Conservation (phyloP, 2,888 invertebrate genomes). For the Synergus umbraculus region DNA sequence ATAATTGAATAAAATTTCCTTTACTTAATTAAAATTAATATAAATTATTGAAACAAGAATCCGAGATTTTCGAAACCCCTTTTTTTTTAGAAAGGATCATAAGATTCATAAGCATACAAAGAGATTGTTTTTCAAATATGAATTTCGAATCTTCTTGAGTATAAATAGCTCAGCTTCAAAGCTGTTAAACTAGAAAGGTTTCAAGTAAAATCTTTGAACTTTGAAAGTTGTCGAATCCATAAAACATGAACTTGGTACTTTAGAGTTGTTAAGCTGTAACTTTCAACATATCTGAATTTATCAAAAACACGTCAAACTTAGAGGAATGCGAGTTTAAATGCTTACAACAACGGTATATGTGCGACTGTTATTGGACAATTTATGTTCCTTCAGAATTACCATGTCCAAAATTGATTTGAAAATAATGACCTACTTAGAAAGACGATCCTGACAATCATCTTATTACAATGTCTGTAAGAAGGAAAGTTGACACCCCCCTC, state of each 20-base stretch:
- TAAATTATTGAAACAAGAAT: too few species aligned
- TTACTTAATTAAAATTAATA: too few species aligned
- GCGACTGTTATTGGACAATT: too few species aligned
- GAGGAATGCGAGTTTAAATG: not conserved
- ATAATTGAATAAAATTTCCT: not conserved
- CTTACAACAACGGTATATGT: not conserved
- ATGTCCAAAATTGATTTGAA: not conserved
- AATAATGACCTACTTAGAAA: not conserved
- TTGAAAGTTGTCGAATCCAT: not conserved
- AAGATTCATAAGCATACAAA: too few species aligned
- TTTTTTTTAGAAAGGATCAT: not conserved
- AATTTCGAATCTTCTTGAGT: not conserved
- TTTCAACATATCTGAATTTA: not conserved
- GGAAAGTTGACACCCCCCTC: conserved; percentile 16
- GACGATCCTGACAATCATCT: not conserved
- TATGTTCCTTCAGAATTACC: not conserved
- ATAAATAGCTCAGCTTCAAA: not conserved
- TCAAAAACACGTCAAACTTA: not conserved
- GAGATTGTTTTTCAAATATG: not conserved
- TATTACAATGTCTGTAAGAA: conserved; percentile 17
- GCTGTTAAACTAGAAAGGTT: not conserved
- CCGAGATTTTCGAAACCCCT: too few species aligned
- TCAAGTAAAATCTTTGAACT: not conserved
- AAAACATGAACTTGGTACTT: not conserved
- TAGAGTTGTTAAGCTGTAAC: not conserved